Conservation (phyloP, 2,797 vertebrate species). For the Urophycis tenuis region DNA sequence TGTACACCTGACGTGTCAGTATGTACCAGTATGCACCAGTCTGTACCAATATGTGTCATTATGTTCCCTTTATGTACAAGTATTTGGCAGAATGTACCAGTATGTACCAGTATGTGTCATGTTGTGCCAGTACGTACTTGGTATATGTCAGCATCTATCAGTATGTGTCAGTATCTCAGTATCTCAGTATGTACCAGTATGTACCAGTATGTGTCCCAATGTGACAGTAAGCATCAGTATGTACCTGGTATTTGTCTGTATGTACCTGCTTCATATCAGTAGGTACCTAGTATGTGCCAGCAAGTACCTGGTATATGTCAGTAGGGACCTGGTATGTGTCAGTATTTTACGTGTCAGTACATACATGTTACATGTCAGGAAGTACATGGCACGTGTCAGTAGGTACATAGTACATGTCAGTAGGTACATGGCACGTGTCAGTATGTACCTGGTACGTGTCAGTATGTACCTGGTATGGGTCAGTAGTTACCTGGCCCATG, state of each 20-base stretch:
- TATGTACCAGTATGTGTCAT: neutral
- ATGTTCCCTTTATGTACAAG: neutral
- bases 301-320: neutral
- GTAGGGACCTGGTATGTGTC: constrained; percentile 76
- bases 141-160: too few relatives aligned
- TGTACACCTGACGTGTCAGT: constrained; percentile 48
- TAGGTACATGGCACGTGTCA: constrained; percentile 1
- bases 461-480: neutral
- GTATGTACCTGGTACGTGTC: too few relatives aligned
- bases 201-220: too few relatives aligned
- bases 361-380: too few relatives aligned
- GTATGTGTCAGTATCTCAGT: constrained; percentile 9
- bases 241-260: neutral
- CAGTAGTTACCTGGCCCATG: neutral
- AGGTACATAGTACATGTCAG: too few relatives aligned
- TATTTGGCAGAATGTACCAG: constrained; percentile 73
- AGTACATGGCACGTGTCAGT: too few relatives aligned
- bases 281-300: neutral
- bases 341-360: too few relatives aligned
- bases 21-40: neutral
- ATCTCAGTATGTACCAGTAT: constrained; percentile 49
- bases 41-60: neutral
- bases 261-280: neutral
- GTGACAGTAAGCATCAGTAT: too few relatives aligned
- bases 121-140: too few relatives aligned